Conservation (phyloP, 2,797 vertebrate species). For the Graptemys geographica region DNA sequence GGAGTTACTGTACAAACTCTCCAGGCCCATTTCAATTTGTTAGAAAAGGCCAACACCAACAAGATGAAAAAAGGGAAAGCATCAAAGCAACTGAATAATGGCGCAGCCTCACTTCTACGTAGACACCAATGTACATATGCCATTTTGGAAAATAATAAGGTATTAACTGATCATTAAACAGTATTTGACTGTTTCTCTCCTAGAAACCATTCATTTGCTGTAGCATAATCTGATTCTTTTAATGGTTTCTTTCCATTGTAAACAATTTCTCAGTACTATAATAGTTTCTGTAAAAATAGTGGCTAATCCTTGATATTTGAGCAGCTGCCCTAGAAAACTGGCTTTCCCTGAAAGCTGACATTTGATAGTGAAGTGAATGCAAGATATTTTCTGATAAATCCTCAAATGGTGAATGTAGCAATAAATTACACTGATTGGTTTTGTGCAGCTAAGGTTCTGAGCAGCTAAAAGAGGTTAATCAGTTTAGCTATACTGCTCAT, state of each 20-base stretch:
- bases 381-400: background rate
- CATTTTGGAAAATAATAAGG: background rate
- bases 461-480: background rate
- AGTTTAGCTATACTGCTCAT: background rate
- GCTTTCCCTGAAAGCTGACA: background rate
- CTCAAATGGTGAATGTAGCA: conserved; percentile 22
- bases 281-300: background rate
- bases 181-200: background rate
- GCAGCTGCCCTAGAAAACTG: background rate
- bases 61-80: background rate
- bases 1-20: background rate
- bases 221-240: background rate
- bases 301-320: background rate
- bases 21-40: background rate
- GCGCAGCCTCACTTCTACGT: background rate
- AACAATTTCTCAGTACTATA: background rate
- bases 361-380: background rate
- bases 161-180: background rate
- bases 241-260: background rate
- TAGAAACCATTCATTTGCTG: background rate
- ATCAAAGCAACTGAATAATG: background rate
- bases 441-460: background rate
- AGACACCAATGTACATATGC: background rate
- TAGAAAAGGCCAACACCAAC: background rate
- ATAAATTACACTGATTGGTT: background rate